phyloP scores from a whole-genome alignment of 2,888 invertebrate species.

The Rhingia rostrata region DNA sequence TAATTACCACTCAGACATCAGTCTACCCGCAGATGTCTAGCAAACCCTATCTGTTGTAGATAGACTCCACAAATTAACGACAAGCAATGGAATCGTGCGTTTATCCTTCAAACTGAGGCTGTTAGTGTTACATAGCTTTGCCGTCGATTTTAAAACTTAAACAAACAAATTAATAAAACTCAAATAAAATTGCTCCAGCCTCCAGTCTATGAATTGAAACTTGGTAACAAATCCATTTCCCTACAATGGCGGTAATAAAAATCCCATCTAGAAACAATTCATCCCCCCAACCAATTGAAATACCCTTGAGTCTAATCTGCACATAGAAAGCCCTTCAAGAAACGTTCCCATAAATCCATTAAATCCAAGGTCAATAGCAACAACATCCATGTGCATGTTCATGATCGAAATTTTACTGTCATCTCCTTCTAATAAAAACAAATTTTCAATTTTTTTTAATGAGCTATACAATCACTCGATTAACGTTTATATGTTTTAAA shows the following conservation, averaged over 20 bases:
- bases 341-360: slow-evolving; percentile 25
- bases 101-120: too few species aligned
- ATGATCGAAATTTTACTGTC: slow-evolving; percentile 17
- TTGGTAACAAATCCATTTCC: too few species aligned
- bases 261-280: slow-evolving; percentile 9
- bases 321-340: slow-evolving; percentile 4
- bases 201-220: too few species aligned
- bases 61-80: too few species aligned
- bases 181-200: too few species aligned
- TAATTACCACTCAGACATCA: too few species aligned
- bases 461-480: slow-evolving; percentile 35
- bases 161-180: too few species aligned
- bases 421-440: slow-evolving; percentile 8
- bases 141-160: too few species aligned
- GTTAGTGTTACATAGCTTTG: too few species aligned
- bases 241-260: neutral
- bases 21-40: too few species aligned
- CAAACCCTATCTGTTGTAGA: too few species aligned
- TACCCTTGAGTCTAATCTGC: slow-evolving; percentile 4
- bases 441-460: slow-evolving; percentile 28
- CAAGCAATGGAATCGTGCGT: too few species aligned
- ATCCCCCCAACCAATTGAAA: neutral
- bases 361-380: neutral
- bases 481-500: slow-evolving; percentile 27
- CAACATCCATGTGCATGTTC: neutral